phyloP scores from a whole-genome alignment of 2,888 invertebrate genomes.

The Hirtodrosophila alboralis region DNA sequence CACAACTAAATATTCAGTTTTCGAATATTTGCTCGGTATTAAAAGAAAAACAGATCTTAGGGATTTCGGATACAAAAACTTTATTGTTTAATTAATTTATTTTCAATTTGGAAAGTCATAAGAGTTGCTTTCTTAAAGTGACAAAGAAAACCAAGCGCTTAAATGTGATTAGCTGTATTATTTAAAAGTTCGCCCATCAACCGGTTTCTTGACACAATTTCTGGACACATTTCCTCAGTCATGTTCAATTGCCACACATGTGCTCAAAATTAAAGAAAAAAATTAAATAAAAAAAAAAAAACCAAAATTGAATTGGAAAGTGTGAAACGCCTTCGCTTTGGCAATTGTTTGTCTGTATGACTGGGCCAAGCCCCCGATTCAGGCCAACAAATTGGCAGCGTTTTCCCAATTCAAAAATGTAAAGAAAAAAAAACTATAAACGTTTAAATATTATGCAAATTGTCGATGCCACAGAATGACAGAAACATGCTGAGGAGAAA shows the following conservation, averaged over 20 bases:
- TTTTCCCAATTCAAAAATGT: conserved; percentile 20
- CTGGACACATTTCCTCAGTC: background rate
- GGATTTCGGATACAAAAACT: too few relatives aligned
- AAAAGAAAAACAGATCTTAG: too few relatives aligned
- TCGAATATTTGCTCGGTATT: too few relatives aligned
- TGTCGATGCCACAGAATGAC: conserved; percentile 12
- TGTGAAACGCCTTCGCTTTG: conserved; percentile 54
- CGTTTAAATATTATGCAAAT: conserved; percentile 48
- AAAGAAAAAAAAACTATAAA: conserved; percentile 24
- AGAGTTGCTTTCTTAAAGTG: too few relatives aligned
- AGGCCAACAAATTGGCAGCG: conserved; percentile 40
- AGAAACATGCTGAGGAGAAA: background rate
- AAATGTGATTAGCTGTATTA: too few relatives aligned
- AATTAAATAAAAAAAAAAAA: background rate
- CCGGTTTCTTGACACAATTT: too few relatives aligned
- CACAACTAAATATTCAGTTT: too few relatives aligned
- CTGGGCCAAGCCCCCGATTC: conserved; percentile 52
- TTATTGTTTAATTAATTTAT: too few relatives aligned
- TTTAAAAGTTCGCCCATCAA: too few relatives aligned
- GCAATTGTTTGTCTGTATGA: conserved; percentile 34
- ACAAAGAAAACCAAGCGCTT: too few relatives aligned
- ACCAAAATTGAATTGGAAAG: conserved; percentile 49
- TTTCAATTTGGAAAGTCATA: too few relatives aligned
- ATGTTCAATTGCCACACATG: background rate
- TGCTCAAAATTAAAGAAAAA: conserved; percentile 3